A percentile compares a stretch with the other conserved stretches of the same genome.
Evolutionary conservation across 2,797 vertebrate genomes (phyloP).

Genomic region (Labeo calbasu): DNA sequence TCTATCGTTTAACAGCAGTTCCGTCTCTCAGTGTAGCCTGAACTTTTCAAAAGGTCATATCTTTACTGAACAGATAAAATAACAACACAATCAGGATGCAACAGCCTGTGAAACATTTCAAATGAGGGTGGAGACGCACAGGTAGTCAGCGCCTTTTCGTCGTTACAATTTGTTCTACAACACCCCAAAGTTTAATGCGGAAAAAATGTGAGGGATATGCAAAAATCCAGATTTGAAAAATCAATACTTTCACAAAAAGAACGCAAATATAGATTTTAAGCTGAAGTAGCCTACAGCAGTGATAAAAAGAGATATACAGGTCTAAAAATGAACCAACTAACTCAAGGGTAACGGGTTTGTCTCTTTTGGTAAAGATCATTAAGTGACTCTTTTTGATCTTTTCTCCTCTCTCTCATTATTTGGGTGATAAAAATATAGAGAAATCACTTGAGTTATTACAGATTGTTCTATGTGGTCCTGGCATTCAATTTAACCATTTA

Average conservation of each 20-base stretch:
- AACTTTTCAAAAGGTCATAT: constrained; percentile 59
- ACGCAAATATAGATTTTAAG: neutral
- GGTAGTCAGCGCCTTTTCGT: neutral
- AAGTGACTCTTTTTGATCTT: neutral
- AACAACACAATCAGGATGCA: constrained; percentile 47
- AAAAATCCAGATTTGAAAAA: neutral
- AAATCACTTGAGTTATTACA: constrained; percentile 11
- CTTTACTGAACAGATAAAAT: constrained; percentile 54
- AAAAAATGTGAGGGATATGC: neutral
- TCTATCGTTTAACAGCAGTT: neutral
- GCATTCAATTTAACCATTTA: constrained; percentile 24
- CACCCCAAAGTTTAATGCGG: neutral
- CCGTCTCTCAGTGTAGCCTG: constrained; percentile 33
- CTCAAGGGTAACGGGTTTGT: neutral
- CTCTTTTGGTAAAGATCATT: neutral
- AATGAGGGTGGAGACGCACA: neutral
- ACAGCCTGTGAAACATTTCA: constrained; percentile 15
- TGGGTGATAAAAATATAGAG: neutral
- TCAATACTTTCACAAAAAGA: neutral
- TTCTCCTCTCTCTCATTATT: constrained; percentile 5
- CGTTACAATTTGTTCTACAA: neutral
- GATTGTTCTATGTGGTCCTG: constrained; percentile 7
- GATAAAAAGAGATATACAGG: neutral
- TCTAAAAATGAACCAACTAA: neutral
- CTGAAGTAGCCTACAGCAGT: neutral